Evolutionary conservation across 2,113 vertebrate genomes (phyloP).

Genomic region (Pterophyllum scalare): DNA sequence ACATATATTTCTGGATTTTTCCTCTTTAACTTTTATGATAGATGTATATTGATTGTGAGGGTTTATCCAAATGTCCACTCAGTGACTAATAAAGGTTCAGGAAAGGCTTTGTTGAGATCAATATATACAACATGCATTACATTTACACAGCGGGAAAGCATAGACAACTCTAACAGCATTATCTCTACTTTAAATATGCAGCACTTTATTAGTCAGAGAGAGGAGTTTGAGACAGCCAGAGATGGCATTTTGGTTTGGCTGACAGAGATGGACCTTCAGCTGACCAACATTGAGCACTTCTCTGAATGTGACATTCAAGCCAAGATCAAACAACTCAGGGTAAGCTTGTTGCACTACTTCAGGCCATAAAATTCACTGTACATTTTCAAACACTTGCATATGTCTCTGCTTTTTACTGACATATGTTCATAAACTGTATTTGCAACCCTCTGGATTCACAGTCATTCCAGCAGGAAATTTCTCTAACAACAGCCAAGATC

Average conservation of each 20-base stretch:
- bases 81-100: neutral
- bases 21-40: neutral
- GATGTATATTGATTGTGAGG: neutral
- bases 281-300: slow-evolving; percentile 98
- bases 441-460: neutral
- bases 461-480: slow-evolving; percentile 98
- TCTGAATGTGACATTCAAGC: slow-evolving; percentile 97
- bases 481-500: slow-evolving; percentile 89
- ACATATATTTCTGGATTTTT: neutral
- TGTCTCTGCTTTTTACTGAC: neutral
- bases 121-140: neutral
- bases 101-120: neutral
- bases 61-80: neutral
- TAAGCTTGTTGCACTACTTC: slow-evolving; percentile 55
- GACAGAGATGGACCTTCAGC: slow-evolving; percentile 98
- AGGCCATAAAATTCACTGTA: neutral
- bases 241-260: slow-evolving; percentile 96
- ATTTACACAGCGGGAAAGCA: neutral
- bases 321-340: slow-evolving; percentile 97
- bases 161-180: neutral
- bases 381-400: neutral
- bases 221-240: slow-evolving; percentile 95
- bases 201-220: slow-evolving; percentile 96
- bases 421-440: neutral
- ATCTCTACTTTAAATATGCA: slow-evolving; percentile 53